Evolutionary conservation across 2,888 invertebrate species (phyloP), one percentile per base, ranked within the genome.

Genomic region (Luperina testacea): DNA sequence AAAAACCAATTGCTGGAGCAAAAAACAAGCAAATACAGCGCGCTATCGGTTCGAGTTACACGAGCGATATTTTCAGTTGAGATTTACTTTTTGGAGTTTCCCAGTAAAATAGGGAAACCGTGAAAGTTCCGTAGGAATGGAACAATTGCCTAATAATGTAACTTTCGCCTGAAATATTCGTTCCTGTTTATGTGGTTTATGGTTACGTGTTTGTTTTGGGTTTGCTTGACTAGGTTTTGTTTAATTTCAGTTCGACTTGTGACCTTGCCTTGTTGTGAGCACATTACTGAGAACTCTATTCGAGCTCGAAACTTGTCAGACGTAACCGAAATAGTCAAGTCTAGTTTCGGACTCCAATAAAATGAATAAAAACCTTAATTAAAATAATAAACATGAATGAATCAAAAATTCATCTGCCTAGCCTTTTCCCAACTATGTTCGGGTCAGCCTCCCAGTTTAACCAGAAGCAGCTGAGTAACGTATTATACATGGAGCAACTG

Each of bases 21-120:
- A 45, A 68, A 77, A 38, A 81, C 27, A 38, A 81, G 11, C 17
- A 24, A 53, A 72, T 38, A 1, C 51, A 32, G 11, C 17, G 4
- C 11, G 20, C 27, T 61, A 80, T 81, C 61, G n/a, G 45, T 53
- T 61, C 9, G 45, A 61, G 67, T 61, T 27, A 73, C 61, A 64
- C 13, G 27, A 38, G 27, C 27, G 13, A 27, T 68, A 51, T 53
- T 73, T 79, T 27, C 15, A 32, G n/a, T 69, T 45, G 1, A 17
- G 1, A 42, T 59, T 78, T 68, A 42, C 1, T 42, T 24, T 61
- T 68, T n/a, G n/a, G 20, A 42, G 11, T 42, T 38, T 57, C 7
- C 38, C 5, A 42, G 38, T 11, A 53, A 38, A 57, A 71, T 17
- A 11, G 38, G n/a, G 1, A 71, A 59, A 42, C 20, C 20, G 17